Evolutionary conservation across 2,797 vertebrate species (phyloP), one percentile per base, ranked within the genome.

Genomic region (Enteromius radiatus): DNA sequence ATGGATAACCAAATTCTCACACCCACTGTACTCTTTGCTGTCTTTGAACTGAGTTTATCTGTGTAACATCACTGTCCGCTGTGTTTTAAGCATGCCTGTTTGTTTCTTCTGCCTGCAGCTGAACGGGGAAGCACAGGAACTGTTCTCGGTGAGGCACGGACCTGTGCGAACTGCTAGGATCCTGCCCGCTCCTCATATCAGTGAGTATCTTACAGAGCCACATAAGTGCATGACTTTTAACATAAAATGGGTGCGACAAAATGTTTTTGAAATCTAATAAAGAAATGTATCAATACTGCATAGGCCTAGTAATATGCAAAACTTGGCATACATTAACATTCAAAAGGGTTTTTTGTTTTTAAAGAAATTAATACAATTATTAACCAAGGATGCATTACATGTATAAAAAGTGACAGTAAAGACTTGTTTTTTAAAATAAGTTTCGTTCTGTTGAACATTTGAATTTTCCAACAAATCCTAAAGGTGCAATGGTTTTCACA

Each of bases 61-160:
- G 8, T 14, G 10, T 45, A 41, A 45, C 11, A 4, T 67, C 14
- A 12, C 33, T 43, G 11, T 49, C 28, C 0, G 61, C 19, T 81
- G 65, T 82, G 15, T 47, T 70, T 43, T 71, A 52, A 68, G 21
- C 36, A 6, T 45, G 6, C 38, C n/a, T 82, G 36, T 81, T 38
- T 85, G 59, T 81, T 69, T 83, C 1, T 76, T 76, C 36, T 85
- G 28, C 70, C 6, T 84, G 45, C 92, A 99, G 98, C 93, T 98
- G 91, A 96, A 95, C 71, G 98, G 98, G 0, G 98, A 99, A 89
- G 98, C 98, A 33, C 98, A 99, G 83, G 98, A 99, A 68, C 94
- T 99, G 80, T 99, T 98, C 90, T 99, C 98, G 0, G 95, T 98
- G 75, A 95, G 98, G 49, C 96, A 98, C 0, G 97, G 98, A 71